Conservation (phyloP, 2,113 vertebrate species). For the Oreochromis tanganicae region DNA sequence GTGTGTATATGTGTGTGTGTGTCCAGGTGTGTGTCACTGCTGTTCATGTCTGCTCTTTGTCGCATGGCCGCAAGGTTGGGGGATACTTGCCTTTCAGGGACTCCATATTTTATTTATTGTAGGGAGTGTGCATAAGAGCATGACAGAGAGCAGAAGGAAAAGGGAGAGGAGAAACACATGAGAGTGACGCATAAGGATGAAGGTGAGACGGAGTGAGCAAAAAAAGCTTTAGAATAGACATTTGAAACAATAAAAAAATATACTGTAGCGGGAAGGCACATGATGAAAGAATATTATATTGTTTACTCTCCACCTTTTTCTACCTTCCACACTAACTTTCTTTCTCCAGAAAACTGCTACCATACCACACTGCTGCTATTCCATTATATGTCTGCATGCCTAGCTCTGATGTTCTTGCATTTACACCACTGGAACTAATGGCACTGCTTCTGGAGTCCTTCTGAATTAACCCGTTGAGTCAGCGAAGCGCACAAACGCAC, state of each 20-base stretch:
- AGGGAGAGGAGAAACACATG: not conserved
- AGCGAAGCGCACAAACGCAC: not conserved
- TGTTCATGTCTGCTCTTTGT: slow-evolving; percentile 7
- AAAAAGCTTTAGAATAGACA: not conserved
- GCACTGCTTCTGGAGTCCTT: slow-evolving; percentile 39
- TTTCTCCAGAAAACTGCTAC: not conserved
- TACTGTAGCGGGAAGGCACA: not conserved
- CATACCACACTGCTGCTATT: not conserved
- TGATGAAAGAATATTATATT: not conserved
- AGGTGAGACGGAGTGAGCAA: not conserved
- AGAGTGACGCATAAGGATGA: not conserved
- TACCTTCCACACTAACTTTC: not conserved
- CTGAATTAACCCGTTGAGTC: slow-evolving; percentile 55
- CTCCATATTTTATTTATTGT: slow-evolving; percentile 49
- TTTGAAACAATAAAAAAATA: not conserved
- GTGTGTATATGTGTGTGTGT: not conserved
- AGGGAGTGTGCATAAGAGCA: not conserved
- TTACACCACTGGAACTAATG: slow-evolving; percentile 56
- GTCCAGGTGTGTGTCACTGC: not conserved
- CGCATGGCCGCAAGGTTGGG: slow-evolving; percentile 3
- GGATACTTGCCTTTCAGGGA: slow-evolving; percentile 11
- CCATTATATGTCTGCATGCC: slow-evolving; percentile 7
- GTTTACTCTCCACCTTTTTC: slow-evolving; percentile 16
- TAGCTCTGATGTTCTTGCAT: slow-evolving; percentile 33
- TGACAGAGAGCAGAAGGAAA: not conserved